These are phyloP conservation scores for Xestia xanthographa DNA, from an alignment of 2,888 invertebrate species.

Conservation along the genomic window DNA sequence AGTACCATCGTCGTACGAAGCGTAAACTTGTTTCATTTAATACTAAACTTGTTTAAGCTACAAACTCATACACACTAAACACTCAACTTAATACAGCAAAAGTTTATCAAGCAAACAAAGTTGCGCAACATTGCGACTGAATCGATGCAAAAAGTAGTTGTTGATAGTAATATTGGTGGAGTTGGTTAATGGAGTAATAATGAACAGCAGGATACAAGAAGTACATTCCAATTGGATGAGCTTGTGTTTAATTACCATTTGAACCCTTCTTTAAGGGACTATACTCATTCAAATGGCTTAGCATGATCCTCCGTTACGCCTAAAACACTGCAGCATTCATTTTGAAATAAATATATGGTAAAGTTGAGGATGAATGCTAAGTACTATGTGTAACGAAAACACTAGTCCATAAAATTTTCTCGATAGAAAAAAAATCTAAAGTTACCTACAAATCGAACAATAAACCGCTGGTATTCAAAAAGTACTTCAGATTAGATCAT, in stretches of 20 bases:
- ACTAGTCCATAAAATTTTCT: too few relatives aligned
- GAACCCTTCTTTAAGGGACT: too few relatives aligned
- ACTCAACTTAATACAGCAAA: constrained; percentile 51
- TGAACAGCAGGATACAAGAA: constrained; percentile 13
- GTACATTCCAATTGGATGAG: not conserved
- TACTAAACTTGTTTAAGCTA: constrained; percentile 57
- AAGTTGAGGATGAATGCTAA: too few relatives aligned
- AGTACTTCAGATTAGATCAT: too few relatives aligned
- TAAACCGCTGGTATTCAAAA: too few relatives aligned
- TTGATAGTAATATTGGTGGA: constrained; percentile 1
- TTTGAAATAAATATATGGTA: too few relatives aligned
- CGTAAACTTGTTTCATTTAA: constrained; percentile 64
- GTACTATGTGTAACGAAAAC: too few relatives aligned
- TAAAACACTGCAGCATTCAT: too few relatives aligned
- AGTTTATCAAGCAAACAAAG: constrained; percentile 55
- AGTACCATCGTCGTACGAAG: constrained; percentile 38
- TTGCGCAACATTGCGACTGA: constrained; percentile 57
- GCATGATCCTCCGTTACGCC: too few relatives aligned
- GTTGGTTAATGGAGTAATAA: constrained; percentile 14
- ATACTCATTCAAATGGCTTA: too few relatives aligned
- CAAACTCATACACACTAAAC: constrained; percentile 54
- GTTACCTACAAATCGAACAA: too few relatives aligned
- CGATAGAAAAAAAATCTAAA: too few relatives aligned
- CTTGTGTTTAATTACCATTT: not conserved
- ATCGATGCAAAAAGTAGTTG: constrained; percentile 59